Evolutionary conservation across 2,888 invertebrate species (phyloP).

Genomic region (Carcina quercana): DNA sequence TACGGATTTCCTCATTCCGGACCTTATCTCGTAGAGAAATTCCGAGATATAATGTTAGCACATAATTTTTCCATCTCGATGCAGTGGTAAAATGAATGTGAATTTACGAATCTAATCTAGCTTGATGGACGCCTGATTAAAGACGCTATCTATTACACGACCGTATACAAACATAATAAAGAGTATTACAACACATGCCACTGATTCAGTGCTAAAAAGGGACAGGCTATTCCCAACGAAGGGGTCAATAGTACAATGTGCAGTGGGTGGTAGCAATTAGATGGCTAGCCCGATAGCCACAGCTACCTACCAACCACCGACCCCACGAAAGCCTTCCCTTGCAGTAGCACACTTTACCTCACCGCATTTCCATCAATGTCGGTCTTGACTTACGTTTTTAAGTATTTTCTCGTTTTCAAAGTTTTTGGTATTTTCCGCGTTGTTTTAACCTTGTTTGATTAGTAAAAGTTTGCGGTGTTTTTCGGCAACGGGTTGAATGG

Average conservation of each 20-base stretch:
- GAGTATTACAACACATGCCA: no score
- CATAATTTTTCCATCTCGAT: no score
- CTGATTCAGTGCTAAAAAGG: slow-evolving; percentile 37
- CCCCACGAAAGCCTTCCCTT: slow-evolving; percentile 33
- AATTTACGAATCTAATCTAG: no score
- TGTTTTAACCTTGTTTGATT: slow-evolving; percentile 16
- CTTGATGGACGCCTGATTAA: no score
- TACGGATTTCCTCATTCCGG: no score
- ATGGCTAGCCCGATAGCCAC: slow-evolving; percentile 54
- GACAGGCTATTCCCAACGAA: slow-evolving; percentile 37
- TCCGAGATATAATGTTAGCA: no score
- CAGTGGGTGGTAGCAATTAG: slow-evolving; percentile 49
- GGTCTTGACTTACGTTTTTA: slow-evolving; percentile 32
- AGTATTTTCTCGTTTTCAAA: slow-evolving; percentile 29
- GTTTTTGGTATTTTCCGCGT: slow-evolving; percentile 16
- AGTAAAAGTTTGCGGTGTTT: slow-evolving; percentile 7
- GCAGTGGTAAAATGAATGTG: no score
- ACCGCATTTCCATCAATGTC: slow-evolving; percentile 39
- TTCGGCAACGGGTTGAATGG: no score
- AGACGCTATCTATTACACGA: no score
- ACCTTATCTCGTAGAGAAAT: no score
- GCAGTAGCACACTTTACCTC: slow-evolving; percentile 42
- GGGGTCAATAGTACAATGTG: slow-evolving; percentile 24
- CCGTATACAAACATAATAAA: no score
- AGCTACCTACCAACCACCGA: slow-evolving; percentile 35